Conservation (phyloP, 2,888 invertebrate genomes). For the Tiphia femorata region DNA sequence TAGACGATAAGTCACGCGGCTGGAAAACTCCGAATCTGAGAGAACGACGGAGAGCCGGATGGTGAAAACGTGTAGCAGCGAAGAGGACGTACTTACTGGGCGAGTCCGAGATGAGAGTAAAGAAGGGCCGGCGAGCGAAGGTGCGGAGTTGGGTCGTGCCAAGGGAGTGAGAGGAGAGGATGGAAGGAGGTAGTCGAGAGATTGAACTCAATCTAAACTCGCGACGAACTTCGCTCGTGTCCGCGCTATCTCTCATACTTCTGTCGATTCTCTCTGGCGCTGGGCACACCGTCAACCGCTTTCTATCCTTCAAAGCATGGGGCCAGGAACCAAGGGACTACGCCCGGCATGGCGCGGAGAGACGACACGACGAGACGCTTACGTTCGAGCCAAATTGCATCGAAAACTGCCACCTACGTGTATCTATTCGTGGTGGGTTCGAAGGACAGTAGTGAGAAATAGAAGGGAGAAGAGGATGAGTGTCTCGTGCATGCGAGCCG, state of each 20-base stretch:
- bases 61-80: too few species aligned
- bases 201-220: conserved; percentile 63
- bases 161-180: conserved; percentile 11
- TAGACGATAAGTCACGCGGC: conserved; percentile 50
- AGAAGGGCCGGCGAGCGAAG: conserved; percentile 19
- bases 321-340: conserved; percentile 15
- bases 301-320: conserved; percentile 17
- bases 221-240: conserved; percentile 49
- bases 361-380: neutral
- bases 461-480: too few species aligned
- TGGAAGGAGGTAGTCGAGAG: conserved; percentile 27
- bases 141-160: too few species aligned
- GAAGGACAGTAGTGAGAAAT: too few species aligned
- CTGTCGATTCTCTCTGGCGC: conserved; percentile 46
- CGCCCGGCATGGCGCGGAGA: neutral
- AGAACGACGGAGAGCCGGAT: too few species aligned
- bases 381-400: neutral
- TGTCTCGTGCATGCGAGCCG: too few species aligned
- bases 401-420: neutral
- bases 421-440: too few species aligned
- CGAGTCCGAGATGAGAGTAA: conserved; percentile 16
- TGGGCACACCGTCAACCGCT: conserved; percentile 37
- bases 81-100: too few species aligned
- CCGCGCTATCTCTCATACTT: conserved; percentile 50
- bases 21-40: conserved; percentile 11